Evolutionary conservation across 2,797 vertebrate species (phyloP).

Genomic region (Selene dorsalis): DNA sequence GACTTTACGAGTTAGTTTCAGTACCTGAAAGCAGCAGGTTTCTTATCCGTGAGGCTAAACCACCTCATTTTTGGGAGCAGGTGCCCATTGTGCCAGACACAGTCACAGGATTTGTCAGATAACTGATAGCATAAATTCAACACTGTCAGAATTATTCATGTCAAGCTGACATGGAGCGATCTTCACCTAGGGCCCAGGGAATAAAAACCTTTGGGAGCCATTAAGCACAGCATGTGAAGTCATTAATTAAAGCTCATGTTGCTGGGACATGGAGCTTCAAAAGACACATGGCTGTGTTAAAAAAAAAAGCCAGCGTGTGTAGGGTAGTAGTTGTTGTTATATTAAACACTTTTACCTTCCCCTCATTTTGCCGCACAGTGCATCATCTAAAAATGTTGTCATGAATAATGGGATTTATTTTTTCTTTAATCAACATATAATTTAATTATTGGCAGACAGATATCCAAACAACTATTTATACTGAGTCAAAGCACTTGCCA

Average conservation of each 20-base stretch:
- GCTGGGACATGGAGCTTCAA: conserved; percentile 5
- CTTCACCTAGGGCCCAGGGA: neutral
- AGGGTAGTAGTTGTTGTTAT: neutral
- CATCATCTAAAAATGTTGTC: neutral
- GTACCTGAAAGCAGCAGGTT: neutral
- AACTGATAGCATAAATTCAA: neutral
- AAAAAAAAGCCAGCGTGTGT: neutral
- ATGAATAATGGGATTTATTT: neutral
- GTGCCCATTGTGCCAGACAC: no score
- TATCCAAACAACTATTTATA: neutral
- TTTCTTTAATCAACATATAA: neutral
- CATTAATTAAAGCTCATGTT: conserved; percentile 18
- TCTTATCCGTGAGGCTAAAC: neutral
- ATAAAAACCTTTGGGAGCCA: conserved; percentile 27
- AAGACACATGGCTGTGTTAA: neutral
- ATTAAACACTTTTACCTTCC: neutral
- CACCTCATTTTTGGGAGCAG: neutral
- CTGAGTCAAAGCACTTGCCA: conserved; percentile 4
- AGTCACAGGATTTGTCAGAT: conserved; percentile 6
- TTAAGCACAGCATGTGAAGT: conserved; percentile 23
- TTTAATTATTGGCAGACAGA: neutral
- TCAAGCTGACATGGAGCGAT: neutral
- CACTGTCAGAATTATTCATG: conserved; percentile 20
- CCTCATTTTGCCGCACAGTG: neutral
- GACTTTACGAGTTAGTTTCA: neutral